phyloP scores from a whole-genome alignment of 1,140 invertebrate genomes.

The Hycleus phaleratus region DNA sequence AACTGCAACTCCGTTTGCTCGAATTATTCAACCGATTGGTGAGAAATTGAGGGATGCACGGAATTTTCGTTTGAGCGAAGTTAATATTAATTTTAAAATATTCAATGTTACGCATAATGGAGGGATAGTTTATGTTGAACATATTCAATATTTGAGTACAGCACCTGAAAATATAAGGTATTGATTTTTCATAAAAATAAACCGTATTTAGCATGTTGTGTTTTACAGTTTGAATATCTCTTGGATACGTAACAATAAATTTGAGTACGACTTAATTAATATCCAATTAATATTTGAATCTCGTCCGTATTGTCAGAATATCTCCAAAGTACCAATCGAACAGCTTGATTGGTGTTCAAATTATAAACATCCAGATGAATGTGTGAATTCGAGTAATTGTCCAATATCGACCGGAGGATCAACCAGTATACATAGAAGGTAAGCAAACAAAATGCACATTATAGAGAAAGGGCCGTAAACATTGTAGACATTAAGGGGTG shows the following conservation, averaged over 20 bases:
- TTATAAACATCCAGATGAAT: conserved; percentile 42
- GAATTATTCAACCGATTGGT: conserved; percentile 39
- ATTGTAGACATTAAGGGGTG: background rate
- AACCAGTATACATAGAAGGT: conserved; percentile 30
- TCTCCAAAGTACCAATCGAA: conserved; percentile 32
- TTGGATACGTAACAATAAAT: conserved; percentile 42
- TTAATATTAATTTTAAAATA: conserved; percentile 23
- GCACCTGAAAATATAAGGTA: conserved; percentile 21
- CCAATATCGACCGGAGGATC: conserved; percentile 46
- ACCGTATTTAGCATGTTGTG: background rate
- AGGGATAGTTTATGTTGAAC: conserved; percentile 51
- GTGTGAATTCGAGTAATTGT: conserved; percentile 44
- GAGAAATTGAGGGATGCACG: conserved; percentile 25
- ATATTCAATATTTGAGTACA: conserved; percentile 36
- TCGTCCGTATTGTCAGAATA: conserved; percentile 32
- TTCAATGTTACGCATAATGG: conserved; percentile 47
- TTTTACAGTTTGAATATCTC: conserved; percentile 42
- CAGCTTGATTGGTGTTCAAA: conserved; percentile 42
- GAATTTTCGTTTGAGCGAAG: conserved; percentile 24
- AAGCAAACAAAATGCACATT: conserved; percentile 4
- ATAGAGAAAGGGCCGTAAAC: background rate
- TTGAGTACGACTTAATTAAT: conserved; percentile 40
- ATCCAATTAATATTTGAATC: conserved; percentile 40
- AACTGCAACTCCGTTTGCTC: conserved; percentile 37
- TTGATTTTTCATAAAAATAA: background rate